A percentile compares a stretch with the other conserved stretches of the same genome.
Evolutionary conservation across 1,140 invertebrate species (phyloP).

Genomic region (Epicauta chinensis): DNA sequence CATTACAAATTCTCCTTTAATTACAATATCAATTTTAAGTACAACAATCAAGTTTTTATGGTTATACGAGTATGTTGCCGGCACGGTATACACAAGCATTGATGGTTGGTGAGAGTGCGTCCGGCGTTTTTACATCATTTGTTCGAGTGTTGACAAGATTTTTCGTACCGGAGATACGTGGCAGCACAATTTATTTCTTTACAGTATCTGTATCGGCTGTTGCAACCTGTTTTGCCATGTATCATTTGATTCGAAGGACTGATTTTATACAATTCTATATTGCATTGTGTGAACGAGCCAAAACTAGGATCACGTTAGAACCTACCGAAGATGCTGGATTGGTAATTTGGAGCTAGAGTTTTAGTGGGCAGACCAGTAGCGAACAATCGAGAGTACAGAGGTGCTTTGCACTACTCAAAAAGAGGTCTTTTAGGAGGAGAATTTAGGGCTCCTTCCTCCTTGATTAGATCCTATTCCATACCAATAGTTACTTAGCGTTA

Average conservation of each 20-base stretch:
- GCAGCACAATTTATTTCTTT: constrained; percentile 84
- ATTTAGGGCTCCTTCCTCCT: too few relatives aligned
- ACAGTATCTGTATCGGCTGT: constrained; percentile 68
- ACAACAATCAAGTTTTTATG: constrained; percentile 91
- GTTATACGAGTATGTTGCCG: constrained; percentile 87
- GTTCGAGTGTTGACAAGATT: constrained; percentile 79
- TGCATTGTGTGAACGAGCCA: constrained; percentile 61
- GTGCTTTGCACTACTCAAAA: too few relatives aligned
- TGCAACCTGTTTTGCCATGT: constrained; percentile 65
- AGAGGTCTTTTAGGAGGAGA: too few relatives aligned
- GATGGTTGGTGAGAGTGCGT: constrained; percentile 89
- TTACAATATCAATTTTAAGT: constrained; percentile 46
- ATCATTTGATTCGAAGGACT: constrained; percentile 67
- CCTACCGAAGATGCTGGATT: constrained; percentile 74
- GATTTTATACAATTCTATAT: constrained; percentile 81
- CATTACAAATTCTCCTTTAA: background rate
- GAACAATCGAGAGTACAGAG: too few relatives aligned
- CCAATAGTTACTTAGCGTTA: too few relatives aligned
- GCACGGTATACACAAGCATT: constrained; percentile 85
- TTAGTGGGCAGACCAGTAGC: too few relatives aligned
- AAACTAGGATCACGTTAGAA: constrained; percentile 64
- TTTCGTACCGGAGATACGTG: constrained; percentile 60
- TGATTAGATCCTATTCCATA: too few relatives aligned
- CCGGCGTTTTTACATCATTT: constrained; percentile 76
- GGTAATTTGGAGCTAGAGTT: constrained; percentile 52